Evolutionary conservation across 2,888 invertebrate species (phyloP).

Genomic region (Germaria angustata): DNA sequence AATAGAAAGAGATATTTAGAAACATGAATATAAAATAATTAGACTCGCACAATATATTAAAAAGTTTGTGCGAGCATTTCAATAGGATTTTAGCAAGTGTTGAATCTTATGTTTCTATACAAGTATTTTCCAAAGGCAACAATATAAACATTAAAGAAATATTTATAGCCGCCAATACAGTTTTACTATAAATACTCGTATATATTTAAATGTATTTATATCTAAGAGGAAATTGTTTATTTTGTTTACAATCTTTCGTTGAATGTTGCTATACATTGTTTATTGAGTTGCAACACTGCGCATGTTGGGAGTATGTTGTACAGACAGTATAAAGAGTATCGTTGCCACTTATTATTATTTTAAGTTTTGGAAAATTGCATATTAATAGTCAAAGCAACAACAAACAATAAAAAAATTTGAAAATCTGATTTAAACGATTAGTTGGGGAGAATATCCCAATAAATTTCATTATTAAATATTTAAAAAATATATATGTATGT

Average conservation of each 20-base stretch:
- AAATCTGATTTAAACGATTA: no score
- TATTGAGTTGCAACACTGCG: neutral
- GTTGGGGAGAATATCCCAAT: no score
- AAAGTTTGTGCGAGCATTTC: conserved; percentile 2
- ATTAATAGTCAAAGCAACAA: no score
- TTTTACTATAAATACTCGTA: neutral
- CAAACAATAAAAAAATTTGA: no score
- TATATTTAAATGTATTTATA: neutral
- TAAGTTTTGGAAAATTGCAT: no score
- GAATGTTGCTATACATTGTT: neutral
- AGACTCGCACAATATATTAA: neutral
- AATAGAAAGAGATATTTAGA: conserved; percentile 5
- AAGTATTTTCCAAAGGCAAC: neutral
- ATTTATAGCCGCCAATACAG: neutral
- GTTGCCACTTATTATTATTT: no score
- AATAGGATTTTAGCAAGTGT: neutral
- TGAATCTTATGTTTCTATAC: neutral
- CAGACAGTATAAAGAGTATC: no score
- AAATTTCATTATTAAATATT: no score
- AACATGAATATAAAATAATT: neutral
- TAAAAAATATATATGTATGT: no score
- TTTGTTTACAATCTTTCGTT: no score
- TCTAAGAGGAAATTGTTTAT: neutral
- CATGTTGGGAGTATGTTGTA: no score
- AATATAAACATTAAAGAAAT: neutral